Evolutionary conservation across 2,888 invertebrate species (phyloP).

Genomic region (Lycocerus yunnanus): DNA sequence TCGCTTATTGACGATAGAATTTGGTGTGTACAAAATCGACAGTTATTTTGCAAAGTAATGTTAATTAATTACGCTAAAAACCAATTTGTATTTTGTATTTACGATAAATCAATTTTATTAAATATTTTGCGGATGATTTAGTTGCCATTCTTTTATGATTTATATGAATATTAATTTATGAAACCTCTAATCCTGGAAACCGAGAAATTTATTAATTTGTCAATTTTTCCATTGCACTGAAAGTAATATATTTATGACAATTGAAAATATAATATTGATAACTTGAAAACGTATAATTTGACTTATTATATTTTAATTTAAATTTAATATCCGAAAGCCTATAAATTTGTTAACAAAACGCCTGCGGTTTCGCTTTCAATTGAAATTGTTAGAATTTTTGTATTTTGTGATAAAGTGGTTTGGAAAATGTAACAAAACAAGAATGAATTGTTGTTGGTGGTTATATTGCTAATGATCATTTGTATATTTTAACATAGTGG

Average conservation of each 20-base stretch:
- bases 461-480: not conserved
- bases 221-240: not conserved
- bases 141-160: not conserved
- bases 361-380: not conserved
- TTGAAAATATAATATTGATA: not conserved
- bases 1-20: not conserved
- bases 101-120: not conserved
- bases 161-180: not conserved
- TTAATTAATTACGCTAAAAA: not conserved
- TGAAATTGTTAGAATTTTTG: not conserved
- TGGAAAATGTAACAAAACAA: not conserved
- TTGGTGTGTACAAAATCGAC: not conserved
- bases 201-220: not conserved
- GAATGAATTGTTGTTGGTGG: not conserved
- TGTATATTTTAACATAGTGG: not conserved
- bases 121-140: not conserved
- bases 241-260: not conserved
- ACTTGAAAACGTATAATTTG: not conserved
- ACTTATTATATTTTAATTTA: not conserved
- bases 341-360: not conserved
- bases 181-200: not conserved
- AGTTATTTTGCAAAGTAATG: not conserved
- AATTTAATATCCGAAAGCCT: not conserved
- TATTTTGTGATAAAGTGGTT: not conserved
- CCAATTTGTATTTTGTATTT: not conserved